These are phyloP conservation scores for Meta bourneti DNA, from an alignment of 2,888 invertebrate genomes.

Conservation along the genomic window DNA sequence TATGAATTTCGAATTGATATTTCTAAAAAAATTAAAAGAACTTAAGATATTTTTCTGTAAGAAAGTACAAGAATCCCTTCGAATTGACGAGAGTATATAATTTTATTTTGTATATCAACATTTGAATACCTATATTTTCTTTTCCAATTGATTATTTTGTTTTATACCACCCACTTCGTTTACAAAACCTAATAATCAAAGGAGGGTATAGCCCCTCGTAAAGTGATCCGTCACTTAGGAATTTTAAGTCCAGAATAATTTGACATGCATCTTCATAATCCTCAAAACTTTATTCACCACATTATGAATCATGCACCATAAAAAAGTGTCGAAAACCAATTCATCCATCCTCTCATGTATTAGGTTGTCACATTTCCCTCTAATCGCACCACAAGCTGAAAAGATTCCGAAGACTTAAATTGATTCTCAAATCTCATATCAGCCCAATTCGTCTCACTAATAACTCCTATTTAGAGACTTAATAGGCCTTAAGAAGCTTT, in stretches of 20 bases:
- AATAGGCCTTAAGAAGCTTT: constrained; percentile 38
- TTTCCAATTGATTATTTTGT: too few relatives aligned
- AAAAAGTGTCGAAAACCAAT: constrained; percentile 2
- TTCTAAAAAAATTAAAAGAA: too few relatives aligned
- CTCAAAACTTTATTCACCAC: neutral
- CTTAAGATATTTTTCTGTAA: too few relatives aligned
- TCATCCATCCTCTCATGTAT: constrained; percentile 25
- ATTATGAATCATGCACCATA: neutral
- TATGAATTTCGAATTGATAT: too few relatives aligned
- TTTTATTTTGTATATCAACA: too few relatives aligned
- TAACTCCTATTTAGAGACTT: constrained; percentile 36
- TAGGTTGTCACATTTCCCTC: constrained; percentile 1
- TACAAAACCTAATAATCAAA: neutral
- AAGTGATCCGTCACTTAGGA: neutral
- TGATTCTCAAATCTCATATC: constrained; percentile 38
- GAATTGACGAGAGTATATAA: too few relatives aligned
- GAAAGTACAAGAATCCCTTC: too few relatives aligned
- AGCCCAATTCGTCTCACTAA: constrained; percentile 12
- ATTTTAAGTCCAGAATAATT: too few relatives aligned
- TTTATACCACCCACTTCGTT: neutral
- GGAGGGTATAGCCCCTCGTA: neutral
- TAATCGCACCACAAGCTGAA: neutral
- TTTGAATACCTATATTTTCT: too few relatives aligned
- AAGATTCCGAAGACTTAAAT: constrained; percentile 20
- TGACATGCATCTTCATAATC: too few relatives aligned